Evolutionary conservation across 2,888 invertebrate species (phyloP), one percentile per base, ranked within the genome.

Genomic region (Sturmia bella): DNA sequence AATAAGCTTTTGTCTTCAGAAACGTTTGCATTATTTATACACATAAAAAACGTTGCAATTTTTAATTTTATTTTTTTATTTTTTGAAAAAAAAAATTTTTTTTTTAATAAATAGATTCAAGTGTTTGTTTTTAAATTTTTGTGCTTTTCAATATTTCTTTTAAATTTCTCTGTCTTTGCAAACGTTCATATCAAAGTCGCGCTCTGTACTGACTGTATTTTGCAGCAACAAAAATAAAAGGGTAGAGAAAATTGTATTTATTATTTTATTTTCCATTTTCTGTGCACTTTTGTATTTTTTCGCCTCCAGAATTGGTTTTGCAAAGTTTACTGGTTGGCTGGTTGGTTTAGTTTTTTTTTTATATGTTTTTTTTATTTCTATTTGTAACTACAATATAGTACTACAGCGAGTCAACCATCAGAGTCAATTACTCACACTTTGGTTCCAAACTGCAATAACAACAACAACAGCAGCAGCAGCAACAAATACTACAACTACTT

Each of bases 171-270:
- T 57, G 77, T 43, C 74, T 66, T 54, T 50, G 73, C 83, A 82
- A 84, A 85, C 85, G 85, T 83, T 83, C 89, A 87, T 87, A 87
- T 86, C 89, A 88, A 89, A 89, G 89, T 88, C 89, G 87, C 89
- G 89, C 87, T 89, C 87, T 86, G 85, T 85, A 89, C 89, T 89
- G 89, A 75, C 78, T 78, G 74, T 66, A 74, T 78, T 74, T 74
- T 70, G 64, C 43, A 78, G 82, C 78, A 70, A 82, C 74, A 82
- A 82, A 82, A 66, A 70, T 74, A 63, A 87, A 88, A 88, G 89
- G 88, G 89, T 89, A 89, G 89, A 89, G 87, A 89, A 87, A 87
- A 87, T 86, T 85, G 86, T 86, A 87, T 85, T 85, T 85, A 68
- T 74, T 69, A 69, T 80, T 78, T 74, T 64, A 73, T 76, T 79